These are phyloP conservation scores for Lottia scabra DNA, from an alignment of 2,888 invertebrate genomes.

Conservation along the genomic window DNA sequence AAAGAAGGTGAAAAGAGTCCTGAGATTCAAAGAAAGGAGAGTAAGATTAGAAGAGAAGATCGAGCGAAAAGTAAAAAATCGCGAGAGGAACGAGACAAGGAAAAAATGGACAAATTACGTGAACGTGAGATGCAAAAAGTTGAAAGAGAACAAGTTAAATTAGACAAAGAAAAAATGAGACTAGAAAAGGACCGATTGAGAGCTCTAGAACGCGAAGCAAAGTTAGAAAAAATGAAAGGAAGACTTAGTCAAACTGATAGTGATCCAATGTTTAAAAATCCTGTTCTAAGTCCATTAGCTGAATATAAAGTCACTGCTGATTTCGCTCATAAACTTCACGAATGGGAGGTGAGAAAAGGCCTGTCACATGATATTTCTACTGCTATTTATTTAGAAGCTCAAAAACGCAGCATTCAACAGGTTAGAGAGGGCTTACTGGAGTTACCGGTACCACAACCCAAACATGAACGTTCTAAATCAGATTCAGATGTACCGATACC, in stretches of 20 bases:
- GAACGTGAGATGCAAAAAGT: constrained; percentile 56
- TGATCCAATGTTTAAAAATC: constrained; percentile 82
- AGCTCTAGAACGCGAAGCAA: constrained; percentile 77
- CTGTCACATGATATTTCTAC: constrained; percentile 39
- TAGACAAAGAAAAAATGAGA: constrained; percentile 75
- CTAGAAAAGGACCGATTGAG: constrained; percentile 76
- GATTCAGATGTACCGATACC: constrained; percentile 8
- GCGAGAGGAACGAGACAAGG: constrained; percentile 40
- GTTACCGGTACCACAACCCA: constrained; percentile 31
- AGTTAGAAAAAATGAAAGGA: constrained; percentile 74
- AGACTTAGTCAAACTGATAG: constrained; percentile 72
- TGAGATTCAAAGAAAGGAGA: constrained; percentile 39
- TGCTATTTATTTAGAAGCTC: constrained; percentile 48
- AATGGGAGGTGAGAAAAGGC: constrained; percentile 77
- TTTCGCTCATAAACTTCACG: constrained; percentile 89
- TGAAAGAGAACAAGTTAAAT: constrained; percentile 52
- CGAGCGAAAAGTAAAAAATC: constrained; percentile 48
- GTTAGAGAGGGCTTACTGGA: constrained; percentile 16
- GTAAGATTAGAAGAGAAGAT: constrained; percentile 40
- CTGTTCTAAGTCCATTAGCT: constrained; percentile 72
- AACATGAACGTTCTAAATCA: constrained; percentile 26
- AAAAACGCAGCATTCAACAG: constrained; percentile 39
- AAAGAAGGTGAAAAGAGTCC: constrained; percentile 38
- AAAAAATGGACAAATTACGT: constrained; percentile 46
- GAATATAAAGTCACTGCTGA: constrained; percentile 80